A percentile compares a stretch with the other conserved stretches of the same genome.
Conservation (phyloP, 1,140 invertebrate genomes). For the Luehdorfia chinensis region DNA sequence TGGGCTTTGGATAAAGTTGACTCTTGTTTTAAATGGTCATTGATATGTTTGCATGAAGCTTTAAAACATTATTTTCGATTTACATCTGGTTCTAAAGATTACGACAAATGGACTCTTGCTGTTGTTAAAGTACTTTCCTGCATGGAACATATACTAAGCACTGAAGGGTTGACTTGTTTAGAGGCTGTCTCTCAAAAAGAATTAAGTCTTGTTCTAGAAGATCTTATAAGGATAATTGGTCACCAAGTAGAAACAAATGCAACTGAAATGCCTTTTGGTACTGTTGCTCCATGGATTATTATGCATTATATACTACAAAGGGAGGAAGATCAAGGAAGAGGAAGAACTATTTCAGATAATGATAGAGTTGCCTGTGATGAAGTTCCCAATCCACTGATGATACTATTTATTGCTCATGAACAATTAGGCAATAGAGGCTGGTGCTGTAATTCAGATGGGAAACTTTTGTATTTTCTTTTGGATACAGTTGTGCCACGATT, state of each 20-base stretch:
- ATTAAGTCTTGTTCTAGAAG: conserved; percentile 83
- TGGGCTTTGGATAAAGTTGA: conserved; percentile 78
- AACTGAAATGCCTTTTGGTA: conserved; percentile 83
- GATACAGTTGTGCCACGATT: conserved; percentile 84
- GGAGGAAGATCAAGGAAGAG: conserved; percentile 75
- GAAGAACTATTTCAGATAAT: conserved; percentile 55
- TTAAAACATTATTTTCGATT: conserved; percentile 78
- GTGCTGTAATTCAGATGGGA: conserved; percentile 87
- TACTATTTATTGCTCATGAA: conserved; percentile 91
- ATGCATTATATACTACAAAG: conserved; percentile 87
- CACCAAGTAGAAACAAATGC: conserved; percentile 83
- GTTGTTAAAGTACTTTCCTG: conserved; percentile 83
- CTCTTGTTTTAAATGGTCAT: conserved; percentile 87
- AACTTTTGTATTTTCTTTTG: conserved; percentile 87
- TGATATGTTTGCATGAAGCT: conserved; percentile 82
- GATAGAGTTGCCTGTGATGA: conserved; percentile 77
- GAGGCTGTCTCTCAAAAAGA: conserved; percentile 77
- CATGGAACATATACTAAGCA: conserved; percentile 81
- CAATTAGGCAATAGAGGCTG: conserved; percentile 86
- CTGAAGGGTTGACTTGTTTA: conserved; percentile 73
- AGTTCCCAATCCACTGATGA: conserved; percentile 85
- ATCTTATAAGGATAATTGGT: conserved; percentile 85
- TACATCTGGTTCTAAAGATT: conserved; percentile 70
- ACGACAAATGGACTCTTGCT: conserved; percentile 80
- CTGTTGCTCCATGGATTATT: conserved; percentile 89